A percentile compares a stretch with the other conserved stretches of the same genome.
Evolutionary conservation across 2,888 invertebrate genomes (phyloP).

Genomic region (Leptinotarsa juncta): DNA sequence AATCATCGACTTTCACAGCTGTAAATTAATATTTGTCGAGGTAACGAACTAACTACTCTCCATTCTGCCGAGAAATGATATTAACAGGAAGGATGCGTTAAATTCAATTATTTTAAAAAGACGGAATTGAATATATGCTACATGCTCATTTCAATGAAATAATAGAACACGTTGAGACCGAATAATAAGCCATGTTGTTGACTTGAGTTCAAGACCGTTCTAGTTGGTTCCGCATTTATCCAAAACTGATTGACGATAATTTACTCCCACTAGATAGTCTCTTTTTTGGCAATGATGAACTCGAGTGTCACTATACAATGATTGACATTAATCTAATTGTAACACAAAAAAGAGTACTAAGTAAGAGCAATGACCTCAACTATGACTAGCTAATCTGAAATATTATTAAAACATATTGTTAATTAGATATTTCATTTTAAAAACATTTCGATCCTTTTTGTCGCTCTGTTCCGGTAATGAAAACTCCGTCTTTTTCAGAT

Average conservation of each 20-base stretch:
- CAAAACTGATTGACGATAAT: background rate
- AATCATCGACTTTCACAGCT: no score
- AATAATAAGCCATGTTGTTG: background rate
- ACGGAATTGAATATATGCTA: background rate
- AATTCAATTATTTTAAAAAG: background rate
- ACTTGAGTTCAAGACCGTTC: background rate
- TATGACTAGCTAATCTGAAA: background rate
- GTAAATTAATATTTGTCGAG: no score
- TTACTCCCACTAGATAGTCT: background rate
- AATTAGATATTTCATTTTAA: background rate
- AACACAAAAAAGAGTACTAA: no score
- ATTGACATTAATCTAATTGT: no score
- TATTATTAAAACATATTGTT: background rate
- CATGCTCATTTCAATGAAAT: background rate
- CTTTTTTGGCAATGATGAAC: background rate
- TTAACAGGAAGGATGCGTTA: background rate
- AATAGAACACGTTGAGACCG: background rate
- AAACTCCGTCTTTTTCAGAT: no score
- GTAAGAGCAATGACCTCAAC: no score
- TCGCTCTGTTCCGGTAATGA: no score
- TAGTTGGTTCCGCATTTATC: slow-evolving; percentile 3
- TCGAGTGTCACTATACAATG: no score
- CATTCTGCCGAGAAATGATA: no score
- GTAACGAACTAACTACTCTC: no score
- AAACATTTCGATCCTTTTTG: no score